phyloP scores from a whole-genome alignment of 30 jellyfish, hydroid and myxozoan species.

The Pelagia noctiluca region DNA sequence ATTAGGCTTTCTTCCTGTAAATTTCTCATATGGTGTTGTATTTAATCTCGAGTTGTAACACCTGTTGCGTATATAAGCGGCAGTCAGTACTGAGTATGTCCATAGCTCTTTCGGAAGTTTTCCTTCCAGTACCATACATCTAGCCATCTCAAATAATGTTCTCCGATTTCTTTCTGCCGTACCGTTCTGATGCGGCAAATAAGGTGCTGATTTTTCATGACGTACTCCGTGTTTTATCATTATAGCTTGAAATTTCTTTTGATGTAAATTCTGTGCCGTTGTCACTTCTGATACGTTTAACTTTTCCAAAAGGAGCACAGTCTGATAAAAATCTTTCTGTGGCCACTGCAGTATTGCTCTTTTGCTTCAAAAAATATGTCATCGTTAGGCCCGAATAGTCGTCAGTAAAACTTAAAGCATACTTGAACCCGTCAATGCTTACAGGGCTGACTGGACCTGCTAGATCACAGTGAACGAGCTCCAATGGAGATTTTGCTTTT shows the following conservation, averaged over 20 bases:
- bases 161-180: constrained; percentile 85
- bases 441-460: too few species aligned
- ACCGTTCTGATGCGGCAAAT: constrained; percentile 88
- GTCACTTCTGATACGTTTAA: too few species aligned
- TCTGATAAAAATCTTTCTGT: too few species aligned
- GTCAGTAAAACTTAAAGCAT: too few species aligned
- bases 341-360: too few species aligned
- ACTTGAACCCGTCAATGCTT: too few species aligned
- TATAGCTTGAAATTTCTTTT: constrained; percentile 15
- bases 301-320: too few species aligned
- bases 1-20: constrained; percentile 59
- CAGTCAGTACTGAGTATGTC: constrained; percentile 80
- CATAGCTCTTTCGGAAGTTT: constrained; percentile 59
- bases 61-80: constrained; percentile 72
- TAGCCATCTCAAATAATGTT: constrained; percentile 78
- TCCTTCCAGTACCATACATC: constrained; percentile 57
- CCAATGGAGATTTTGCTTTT: too few species aligned
- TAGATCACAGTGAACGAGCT: too few species aligned
- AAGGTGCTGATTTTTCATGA: constrained; percentile 61
- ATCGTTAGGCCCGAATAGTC: too few species aligned
- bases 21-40: constrained; percentile 40
- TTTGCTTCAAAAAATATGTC: too few species aligned
- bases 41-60: constrained; percentile 34
- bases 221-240: constrained; percentile 15
- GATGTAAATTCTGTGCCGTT: too few species aligned